A percentile compares a stretch with the other conserved stretches of the same genome.
These are phyloP conservation scores for Leptestheria dahalacensis DNA, from an alignment of 1,140 invertebrate species.

Conservation along the genomic window DNA sequence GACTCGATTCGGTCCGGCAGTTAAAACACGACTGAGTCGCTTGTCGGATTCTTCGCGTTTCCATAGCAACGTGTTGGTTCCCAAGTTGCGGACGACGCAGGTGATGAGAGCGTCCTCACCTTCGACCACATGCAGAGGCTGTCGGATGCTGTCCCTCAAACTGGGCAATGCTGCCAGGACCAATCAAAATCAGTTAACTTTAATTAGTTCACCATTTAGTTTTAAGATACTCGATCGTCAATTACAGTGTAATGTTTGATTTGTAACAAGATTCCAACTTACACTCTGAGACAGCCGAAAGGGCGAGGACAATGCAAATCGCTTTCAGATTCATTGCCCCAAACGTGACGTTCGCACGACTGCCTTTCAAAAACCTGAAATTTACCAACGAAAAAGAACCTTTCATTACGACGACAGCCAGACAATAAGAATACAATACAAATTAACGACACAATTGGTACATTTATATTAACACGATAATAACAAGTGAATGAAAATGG, in stretches of 20 bases:
- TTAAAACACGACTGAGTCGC: conserved; percentile 37
- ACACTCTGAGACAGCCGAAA: background rate
- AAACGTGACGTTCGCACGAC: no score
- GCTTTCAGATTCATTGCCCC: background rate
- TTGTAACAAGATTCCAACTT: background rate
- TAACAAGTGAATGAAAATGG: no score
- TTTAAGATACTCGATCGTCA: background rate
- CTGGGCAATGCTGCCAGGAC: conserved; percentile 16
- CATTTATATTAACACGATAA: no score
- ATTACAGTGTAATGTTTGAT: background rate
- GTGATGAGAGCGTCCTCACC: conserved; percentile 57
- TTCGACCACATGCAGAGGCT: conserved; percentile 35
- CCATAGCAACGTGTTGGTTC: conserved; percentile 50
- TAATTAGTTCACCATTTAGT: no score
- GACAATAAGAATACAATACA: no score
- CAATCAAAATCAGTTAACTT: no score
- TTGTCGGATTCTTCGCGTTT: conserved; percentile 43
- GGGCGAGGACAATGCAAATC: background rate
- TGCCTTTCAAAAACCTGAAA: no score
- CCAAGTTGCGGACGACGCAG: conserved; percentile 52
- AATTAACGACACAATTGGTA: no score
- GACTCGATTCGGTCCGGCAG: conserved; percentile 51
- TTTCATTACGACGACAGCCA: no score
- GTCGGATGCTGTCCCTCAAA: conserved; percentile 22
- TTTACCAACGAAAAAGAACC: no score